A percentile compares a stretch with the other conserved stretches of the same genome.
These are phyloP conservation scores for Drosophila greeni DNA, from an alignment of 2,888 invertebrate species.

Conservation along the genomic window DNA sequence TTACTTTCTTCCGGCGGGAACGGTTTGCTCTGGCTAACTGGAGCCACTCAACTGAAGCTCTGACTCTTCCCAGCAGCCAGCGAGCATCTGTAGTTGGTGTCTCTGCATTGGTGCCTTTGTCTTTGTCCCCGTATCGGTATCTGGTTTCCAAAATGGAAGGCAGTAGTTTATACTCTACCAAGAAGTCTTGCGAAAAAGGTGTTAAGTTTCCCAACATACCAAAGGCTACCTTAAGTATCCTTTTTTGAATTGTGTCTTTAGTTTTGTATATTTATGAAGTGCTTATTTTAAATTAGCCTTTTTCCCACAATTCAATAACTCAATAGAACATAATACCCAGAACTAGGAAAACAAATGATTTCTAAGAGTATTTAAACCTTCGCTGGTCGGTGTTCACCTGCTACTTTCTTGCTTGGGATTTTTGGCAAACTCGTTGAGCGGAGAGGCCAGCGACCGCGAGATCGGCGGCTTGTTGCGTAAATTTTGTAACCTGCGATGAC, in stretches of 20 bases:
- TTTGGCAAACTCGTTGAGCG: slow-evolving; percentile 69
- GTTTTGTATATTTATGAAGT: background rate
- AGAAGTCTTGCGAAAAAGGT: background rate
- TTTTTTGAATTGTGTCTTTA: background rate
- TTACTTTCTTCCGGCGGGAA: slow-evolving; percentile 36
- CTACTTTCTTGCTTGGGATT: slow-evolving; percentile 28
- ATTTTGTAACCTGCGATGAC: slow-evolving; percentile 56
- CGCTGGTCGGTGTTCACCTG: background rate
- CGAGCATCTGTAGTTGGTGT: slow-evolving; percentile 62
- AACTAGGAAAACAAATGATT: no score
- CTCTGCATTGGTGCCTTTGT: slow-evolving; percentile 22
- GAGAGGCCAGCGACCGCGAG: slow-evolving; percentile 69
- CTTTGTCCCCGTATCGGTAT: slow-evolving; percentile 35
- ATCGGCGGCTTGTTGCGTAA: slow-evolving; percentile 62
- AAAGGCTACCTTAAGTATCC: background rate
- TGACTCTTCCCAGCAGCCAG: slow-evolving; percentile 37
- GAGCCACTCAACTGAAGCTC: slow-evolving; percentile 62
- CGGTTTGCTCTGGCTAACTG: slow-evolving; percentile 61
- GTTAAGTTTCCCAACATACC: background rate
- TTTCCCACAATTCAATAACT: background rate
- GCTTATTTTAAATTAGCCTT: background rate
- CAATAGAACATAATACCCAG: background rate
- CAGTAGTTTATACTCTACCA: slow-evolving; percentile 49
- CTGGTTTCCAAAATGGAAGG: slow-evolving; percentile 53
- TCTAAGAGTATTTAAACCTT: slow-evolving; percentile 5